Base-by-base conservation (phyloP, 1,140 invertebrate genomes). In the Neodiprion pinetum region DNA sequence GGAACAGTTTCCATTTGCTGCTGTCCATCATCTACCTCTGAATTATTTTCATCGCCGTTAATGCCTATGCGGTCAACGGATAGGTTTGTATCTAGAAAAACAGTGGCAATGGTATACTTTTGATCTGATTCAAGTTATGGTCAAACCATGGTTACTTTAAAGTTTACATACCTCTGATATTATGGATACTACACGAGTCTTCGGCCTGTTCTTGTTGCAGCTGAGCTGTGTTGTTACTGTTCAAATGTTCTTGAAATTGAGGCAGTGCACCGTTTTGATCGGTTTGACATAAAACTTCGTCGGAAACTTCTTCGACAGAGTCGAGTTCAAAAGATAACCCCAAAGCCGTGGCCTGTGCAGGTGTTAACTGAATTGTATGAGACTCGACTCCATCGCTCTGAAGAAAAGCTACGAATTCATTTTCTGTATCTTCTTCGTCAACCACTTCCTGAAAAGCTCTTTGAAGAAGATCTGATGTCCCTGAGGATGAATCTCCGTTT, bases 271-370 rank as follows among this genome's bases (percentile, higher is more conserved):
- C 11, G 17, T 21, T 76, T 71, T 78, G 49, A 67, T 78, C 77
- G 10, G 76, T 73, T 48, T 78, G 74, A 72, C 79, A 79, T 28
- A 67, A 79, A 74, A 77, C 61, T 67, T 81, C 80, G 12, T 83
- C 73, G 9, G 67, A 66, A 1, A 14, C 23, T 23, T 69, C 67
- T 23, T 69, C 67, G 40, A 21, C 40, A 12, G 75, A 71, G 48
- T 82, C 82, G 71, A 83, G 79, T 73, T 83, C 83, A 50, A 85
- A 84, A 50, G 81, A 80, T 80, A 85, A 77, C 50, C 84, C 83
- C 48, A 85, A 76, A 48, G 82, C 83, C 0, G 77, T 75, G 0
- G 82, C 83, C 75, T 86, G 83, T 70, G 74, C 83, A 0, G 79
- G 78, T 5, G 83, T 85, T 1, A 85, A 53, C 1, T 82, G 82